Base-by-base conservation (phyloP, 2,888 invertebrate species). In the Agrotis ipsilon region DNA sequence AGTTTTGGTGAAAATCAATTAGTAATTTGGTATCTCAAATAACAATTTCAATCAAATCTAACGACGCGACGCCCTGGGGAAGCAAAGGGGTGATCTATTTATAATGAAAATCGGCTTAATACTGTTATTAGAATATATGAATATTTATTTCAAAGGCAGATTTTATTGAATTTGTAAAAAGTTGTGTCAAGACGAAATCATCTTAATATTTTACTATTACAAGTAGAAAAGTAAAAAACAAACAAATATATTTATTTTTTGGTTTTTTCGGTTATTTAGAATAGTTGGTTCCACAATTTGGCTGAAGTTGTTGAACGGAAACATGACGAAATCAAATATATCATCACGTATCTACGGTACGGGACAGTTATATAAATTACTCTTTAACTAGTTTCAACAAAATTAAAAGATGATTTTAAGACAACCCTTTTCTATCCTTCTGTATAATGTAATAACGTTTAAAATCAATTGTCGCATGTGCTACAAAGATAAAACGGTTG, bases 401-500 rank as follows among this genome's bases (percentile, higher is more conserved):
- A 64, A 27, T 16, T 27, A 57, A 48, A 27, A 54, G 9, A 24
- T 14, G 14, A 13, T 57, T 13, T 19, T 9, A 62, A 16, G 0
- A 19, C 7, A 62, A 16, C 27, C 11, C 11, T 11, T 39, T 48
- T 51, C 9, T 48, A 21, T 32, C 5, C 13, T n/a, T 32, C 19
- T 19, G 13, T 14, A 13, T 55, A 54, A 27, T 54, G 27, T 32
- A 55, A 3, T 32, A 55, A 6, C 19, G 16, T 54, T 58, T 27
- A n/a, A 57, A 45, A 58, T 51, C 21, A 54, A 18, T 45, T 60
- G 45, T 49, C 49, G 70, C 55, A 54, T 72, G 75, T 62, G 48
- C 55, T 55, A 61, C 32, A 18, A 11, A 81, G 74, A 81, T 78
- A 78, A 72, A 52, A 59, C 39, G 51, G n/a, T 72, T 13, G 21